Conservation (phyloP, 2,113 vertebrate species). For the Scomber japonicus region DNA sequence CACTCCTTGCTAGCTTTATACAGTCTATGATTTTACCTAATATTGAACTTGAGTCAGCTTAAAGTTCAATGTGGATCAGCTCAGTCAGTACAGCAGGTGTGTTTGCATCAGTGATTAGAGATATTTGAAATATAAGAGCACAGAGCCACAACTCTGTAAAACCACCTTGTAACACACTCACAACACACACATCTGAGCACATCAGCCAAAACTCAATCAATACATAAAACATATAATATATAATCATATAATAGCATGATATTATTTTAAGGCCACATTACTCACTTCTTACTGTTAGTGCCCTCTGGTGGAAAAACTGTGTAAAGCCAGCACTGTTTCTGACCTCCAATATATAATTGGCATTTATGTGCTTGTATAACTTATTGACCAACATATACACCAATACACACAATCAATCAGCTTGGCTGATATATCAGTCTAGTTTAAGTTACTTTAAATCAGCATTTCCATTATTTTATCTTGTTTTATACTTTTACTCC, state of each 20-base stretch:
- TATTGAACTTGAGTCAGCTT: too few relatives aligned
- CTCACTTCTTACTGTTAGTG: neutral
- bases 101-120: too few relatives aligned
- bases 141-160: neutral
- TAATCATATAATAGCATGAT: neutral
- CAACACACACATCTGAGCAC: neutral
- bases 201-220: neutral
- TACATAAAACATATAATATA: too few relatives aligned
- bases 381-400: neutral
- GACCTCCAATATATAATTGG: neutral
- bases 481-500: neutral
- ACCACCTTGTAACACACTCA: neutral
- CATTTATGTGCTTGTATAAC: neutral
- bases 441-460: too few relatives aligned
- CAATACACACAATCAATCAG: too few relatives aligned
- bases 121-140: neutral
- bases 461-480: too few relatives aligned
- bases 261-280: neutral
- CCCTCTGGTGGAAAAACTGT: slow-evolving; percentile 18
- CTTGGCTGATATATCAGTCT: too few relatives aligned
- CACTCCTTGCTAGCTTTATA: too few relatives aligned
- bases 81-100: too few relatives aligned
- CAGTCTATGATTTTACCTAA: too few relatives aligned
- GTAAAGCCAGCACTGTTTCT: neutral
- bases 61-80: too few relatives aligned